phyloP scores from a whole-genome alignment of 2,797 vertebrate genomes.

The Kryptolebias ocellatus region DNA sequence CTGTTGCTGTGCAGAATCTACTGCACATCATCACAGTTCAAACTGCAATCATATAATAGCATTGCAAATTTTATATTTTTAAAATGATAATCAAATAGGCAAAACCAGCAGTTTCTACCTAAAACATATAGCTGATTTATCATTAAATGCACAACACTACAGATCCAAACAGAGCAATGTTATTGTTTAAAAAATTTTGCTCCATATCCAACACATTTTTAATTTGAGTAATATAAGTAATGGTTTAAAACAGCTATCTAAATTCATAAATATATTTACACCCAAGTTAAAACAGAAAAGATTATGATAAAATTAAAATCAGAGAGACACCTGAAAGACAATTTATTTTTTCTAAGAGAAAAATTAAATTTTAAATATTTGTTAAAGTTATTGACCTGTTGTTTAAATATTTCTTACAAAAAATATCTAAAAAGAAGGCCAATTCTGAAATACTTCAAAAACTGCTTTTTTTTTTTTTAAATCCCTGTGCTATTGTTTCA shows the following conservation, averaged over 20 bases:
- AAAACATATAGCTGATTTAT: constrained; percentile 4
- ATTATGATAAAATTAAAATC: background rate
- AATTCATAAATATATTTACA: too few species aligned
- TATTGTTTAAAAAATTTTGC: constrained; percentile 10
- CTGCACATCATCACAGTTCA: constrained; percentile 20
- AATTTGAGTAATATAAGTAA: background rate
- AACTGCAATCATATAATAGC: constrained; percentile 28
- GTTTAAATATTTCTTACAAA: constrained; percentile 15
- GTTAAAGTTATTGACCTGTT: too few species aligned
- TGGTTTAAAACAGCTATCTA: background rate
- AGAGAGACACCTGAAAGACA: constrained; percentile 1
- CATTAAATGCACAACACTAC: constrained; percentile 6
- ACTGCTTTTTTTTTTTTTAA: too few species aligned
- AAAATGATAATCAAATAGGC: constrained; percentile 27
- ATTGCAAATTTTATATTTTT: constrained; percentile 4
- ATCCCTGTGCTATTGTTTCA: constrained; percentile 27
- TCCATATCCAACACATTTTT: constrained; percentile 5
- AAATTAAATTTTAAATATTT: too few species aligned
- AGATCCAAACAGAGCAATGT: constrained; percentile 16
- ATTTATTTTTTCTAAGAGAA: too few species aligned
- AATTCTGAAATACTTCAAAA: constrained; percentile 26
- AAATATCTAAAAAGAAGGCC: background rate
- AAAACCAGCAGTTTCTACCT: background rate
- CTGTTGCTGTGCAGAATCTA: constrained; percentile 39
- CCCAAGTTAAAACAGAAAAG: too few species aligned